Evolutionary conservation across 2,888 invertebrate genomes (phyloP).

Genomic region (Cerastoderma edule): DNA sequence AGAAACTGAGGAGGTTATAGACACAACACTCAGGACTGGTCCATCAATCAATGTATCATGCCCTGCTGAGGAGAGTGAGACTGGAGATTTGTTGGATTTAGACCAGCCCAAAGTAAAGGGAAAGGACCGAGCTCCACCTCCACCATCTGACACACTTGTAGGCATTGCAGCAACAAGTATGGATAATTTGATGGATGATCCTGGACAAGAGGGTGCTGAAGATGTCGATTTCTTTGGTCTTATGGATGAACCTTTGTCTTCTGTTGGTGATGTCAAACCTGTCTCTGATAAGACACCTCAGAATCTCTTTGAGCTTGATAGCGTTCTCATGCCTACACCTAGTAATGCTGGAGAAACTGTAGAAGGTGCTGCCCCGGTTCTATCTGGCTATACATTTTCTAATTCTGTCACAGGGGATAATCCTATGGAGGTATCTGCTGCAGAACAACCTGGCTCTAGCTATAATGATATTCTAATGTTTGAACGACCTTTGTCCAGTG

Average conservation of each 20-base stretch:
- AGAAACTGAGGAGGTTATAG: slow-evolving; percentile 53
- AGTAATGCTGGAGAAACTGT: not conserved
- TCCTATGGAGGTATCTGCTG: slow-evolving; percentile 2
- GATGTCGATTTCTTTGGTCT: slow-evolving; percentile 68
- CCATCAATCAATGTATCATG: slow-evolving; percentile 51
- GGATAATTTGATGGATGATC: slow-evolving; percentile 62
- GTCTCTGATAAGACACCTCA: not conserved
- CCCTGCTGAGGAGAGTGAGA: slow-evolving; percentile 34
- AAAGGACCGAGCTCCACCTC: slow-evolving; percentile 66
- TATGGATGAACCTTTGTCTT: not conserved
- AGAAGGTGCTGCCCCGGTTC: slow-evolving; percentile 7
- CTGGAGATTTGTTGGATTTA: slow-evolving; percentile 38
- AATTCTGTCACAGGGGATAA: slow-evolving; percentile 25
- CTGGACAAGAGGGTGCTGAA: not conserved
- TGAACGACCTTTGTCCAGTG: slow-evolving; percentile 39
- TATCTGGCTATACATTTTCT: slow-evolving; percentile 46
- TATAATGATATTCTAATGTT: slow-evolving; percentile 43
- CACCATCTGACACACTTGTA: slow-evolving; percentile 66
- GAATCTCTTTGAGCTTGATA: slow-evolving; percentile 74
- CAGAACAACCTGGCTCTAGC: not conserved
- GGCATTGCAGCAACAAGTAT: slow-evolving; percentile 73
- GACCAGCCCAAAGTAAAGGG: slow-evolving; percentile 41
- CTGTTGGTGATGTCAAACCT: not conserved
- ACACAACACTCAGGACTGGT: slow-evolving; percentile 41
- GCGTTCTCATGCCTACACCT: slow-evolving; percentile 53